A percentile compares a stretch with the other conserved stretches of the same genome.
Evolutionary conservation across 2,888 invertebrate species (phyloP).

Genomic region (Pammene fasciana): DNA sequence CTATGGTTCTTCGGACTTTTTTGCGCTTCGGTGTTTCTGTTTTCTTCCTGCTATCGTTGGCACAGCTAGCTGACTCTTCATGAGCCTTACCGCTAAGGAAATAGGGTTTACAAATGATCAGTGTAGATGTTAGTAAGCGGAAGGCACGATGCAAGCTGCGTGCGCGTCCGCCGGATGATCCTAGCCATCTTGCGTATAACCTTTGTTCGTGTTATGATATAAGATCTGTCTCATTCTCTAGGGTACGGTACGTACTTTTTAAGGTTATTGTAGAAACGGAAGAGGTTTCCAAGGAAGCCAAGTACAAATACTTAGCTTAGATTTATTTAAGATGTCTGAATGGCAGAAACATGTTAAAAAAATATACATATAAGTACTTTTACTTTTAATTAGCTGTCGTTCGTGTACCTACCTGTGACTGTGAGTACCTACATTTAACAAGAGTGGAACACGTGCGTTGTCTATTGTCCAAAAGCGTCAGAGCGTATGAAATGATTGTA

Average conservation of each 20-base stretch:
- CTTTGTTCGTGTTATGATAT: neutral
- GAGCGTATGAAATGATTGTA: slow-evolving; percentile 13
- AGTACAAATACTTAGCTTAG: no score
- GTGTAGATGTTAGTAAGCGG: slow-evolving; percentile 49
- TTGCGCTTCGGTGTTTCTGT: slow-evolving; percentile 8
- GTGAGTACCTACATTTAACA: neutral
- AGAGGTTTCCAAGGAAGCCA: no score
- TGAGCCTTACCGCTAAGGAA: neutral
- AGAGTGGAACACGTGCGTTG: neutral
- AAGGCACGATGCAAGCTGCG: slow-evolving; percentile 69
- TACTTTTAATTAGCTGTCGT: neutral
- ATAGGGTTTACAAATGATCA: neutral
- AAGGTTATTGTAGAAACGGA: neutral
- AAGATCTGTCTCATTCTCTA: slow-evolving; percentile 1
- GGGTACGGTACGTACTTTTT: neutral
- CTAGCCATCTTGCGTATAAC: slow-evolving; percentile 24
- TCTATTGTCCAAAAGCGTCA: slow-evolving; percentile 21
- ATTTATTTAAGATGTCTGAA: no score
- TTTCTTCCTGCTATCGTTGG: slow-evolving; percentile 1
- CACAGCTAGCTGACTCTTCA: neutral
- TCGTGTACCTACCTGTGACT: slow-evolving; percentile 1
- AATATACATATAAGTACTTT: no score
- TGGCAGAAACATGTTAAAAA: no score
- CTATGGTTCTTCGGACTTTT: slow-evolving; percentile 1
- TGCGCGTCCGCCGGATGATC: slow-evolving; percentile 49